A percentile compares a stretch with the other conserved stretches of the same genome.
phyloP scores from a whole-genome alignment of 1,140 invertebrate species.

The Drosophila burlai region DNA sequence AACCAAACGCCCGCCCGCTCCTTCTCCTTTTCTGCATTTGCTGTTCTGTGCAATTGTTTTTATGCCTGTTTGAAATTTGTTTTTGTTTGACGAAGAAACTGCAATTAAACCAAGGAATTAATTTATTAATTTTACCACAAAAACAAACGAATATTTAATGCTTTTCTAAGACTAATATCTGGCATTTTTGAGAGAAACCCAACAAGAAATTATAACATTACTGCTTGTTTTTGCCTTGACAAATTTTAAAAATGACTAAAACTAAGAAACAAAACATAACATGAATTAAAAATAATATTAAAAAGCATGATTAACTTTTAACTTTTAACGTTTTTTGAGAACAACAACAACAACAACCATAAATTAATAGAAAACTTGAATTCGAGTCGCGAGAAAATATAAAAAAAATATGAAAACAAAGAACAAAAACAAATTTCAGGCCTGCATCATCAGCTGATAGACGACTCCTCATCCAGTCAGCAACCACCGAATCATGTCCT shows the following conservation, averaged over 20 bases:
- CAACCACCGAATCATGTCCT: constrained; percentile 40
- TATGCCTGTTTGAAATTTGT: constrained; percentile 82
- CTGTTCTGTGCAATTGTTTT: constrained; percentile 61
- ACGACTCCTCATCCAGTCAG: constrained; percentile 55
- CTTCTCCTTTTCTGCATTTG: constrained; percentile 32
- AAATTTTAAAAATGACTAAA: constrained; percentile 23
- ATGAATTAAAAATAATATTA: constrained; percentile 38
- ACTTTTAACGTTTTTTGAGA: constrained; percentile 47
- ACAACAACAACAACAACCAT: constrained; percentile 20
- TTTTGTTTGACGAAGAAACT: constrained; percentile 68
- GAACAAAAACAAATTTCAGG: constrained; percentile 83
- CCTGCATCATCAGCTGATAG: constrained; percentile 53
- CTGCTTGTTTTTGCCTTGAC: constrained; percentile 73
- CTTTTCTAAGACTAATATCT: constrained; percentile 55
- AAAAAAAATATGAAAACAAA: constrained; percentile 58
- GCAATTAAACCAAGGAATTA: constrained; percentile 50
- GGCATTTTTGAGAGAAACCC: constrained; percentile 66
- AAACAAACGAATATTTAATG: constrained; percentile 37
- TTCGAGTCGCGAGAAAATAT: constrained; percentile 51
- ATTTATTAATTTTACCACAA: constrained; percentile 61
- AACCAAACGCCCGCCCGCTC: constrained; percentile 14
- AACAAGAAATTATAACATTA: constrained; percentile 48
- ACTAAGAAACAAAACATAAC: constrained; percentile 32
- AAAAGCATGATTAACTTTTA: constrained; percentile 61
- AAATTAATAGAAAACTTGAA: constrained; percentile 41